Conservation (phyloP, 2,113 vertebrate species). For the Tetraodon nigroviridis region DNA sequence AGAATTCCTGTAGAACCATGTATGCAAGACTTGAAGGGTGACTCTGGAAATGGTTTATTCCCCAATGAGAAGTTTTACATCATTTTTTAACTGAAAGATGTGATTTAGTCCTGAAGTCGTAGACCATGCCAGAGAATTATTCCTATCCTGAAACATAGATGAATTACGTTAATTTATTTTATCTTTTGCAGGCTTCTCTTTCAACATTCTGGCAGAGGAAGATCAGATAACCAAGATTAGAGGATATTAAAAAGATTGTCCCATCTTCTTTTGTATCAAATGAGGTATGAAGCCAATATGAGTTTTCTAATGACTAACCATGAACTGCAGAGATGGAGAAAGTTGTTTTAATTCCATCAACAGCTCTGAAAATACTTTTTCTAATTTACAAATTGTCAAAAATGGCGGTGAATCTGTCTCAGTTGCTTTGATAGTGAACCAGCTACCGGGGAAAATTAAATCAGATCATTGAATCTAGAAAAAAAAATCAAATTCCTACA, state of each 20-base stretch:
- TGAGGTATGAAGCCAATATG: background rate
- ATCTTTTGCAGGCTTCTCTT: slow-evolving; percentile 1
- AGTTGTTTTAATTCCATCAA: no score
- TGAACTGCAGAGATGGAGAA: background rate
- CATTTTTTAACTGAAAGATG: no score
- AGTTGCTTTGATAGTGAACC: background rate
- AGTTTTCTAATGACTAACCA: background rate
- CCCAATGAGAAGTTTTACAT: no score
- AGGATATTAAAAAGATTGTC: slow-evolving; percentile 12
- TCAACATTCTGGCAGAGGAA: background rate
- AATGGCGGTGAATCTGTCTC: slow-evolving; percentile 1
- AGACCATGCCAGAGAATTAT: no score
- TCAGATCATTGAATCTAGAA: slow-evolving; percentile 4
- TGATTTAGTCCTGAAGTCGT: no score
- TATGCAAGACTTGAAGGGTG: no score
- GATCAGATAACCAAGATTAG: slow-evolving; percentile 1
- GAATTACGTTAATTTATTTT: background rate
- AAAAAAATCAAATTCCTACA: background rate
- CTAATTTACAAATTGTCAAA: background rate
- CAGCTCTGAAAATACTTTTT: background rate
- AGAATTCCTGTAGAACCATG: no score
- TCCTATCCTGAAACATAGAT: no score
- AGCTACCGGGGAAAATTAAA: background rate
- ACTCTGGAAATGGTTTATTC: no score
- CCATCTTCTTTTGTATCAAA: slow-evolving; percentile 5